Conservation (phyloP, 2,888 invertebrate species). For the Pandemis heparana region DNA sequence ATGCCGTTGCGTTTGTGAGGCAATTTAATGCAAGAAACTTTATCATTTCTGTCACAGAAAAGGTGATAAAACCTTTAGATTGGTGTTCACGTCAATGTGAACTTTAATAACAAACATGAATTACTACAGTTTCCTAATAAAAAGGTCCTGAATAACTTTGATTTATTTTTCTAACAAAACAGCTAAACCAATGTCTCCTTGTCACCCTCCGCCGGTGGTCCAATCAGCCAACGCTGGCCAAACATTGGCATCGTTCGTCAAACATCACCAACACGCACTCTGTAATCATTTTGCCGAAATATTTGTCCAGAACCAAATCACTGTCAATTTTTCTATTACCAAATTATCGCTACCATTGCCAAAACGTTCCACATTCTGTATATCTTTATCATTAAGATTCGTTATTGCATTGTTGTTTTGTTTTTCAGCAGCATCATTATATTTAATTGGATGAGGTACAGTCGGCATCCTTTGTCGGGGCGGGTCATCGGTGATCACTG, state of each 20-base stretch:
- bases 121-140: too few relatives aligned
- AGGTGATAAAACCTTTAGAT: too few relatives aligned
- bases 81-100: too few relatives aligned
- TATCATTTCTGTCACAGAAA: background rate
- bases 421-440: background rate
- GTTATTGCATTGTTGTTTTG: background rate
- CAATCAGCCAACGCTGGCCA: slow-evolving; percentile 55
- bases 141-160: too few relatives aligned
- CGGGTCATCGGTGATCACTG: slow-evolving; percentile 54
- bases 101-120: too few relatives aligned
- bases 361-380: background rate
- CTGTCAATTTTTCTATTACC: slow-evolving; percentile 45
- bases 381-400: background rate
- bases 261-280: slow-evolving; percentile 58
- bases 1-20: background rate
- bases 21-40: background rate
- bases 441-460: slow-evolving; percentile 38
- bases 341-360: background rate
- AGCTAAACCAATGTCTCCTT: slow-evolving; percentile 9
- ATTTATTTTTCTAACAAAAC: slow-evolving; percentile 21
- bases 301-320: slow-evolving; percentile 53
- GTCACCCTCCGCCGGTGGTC: slow-evolving; percentile 63
- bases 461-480: slow-evolving; percentile 59
- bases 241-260: slow-evolving; percentile 67
- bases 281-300: slow-evolving; percentile 70